A percentile compares a stretch with the other conserved stretches of the same genome.
Evolutionary conservation across 2,888 invertebrate genomes (phyloP).

Genomic region (Operophtera brumata): DNA sequence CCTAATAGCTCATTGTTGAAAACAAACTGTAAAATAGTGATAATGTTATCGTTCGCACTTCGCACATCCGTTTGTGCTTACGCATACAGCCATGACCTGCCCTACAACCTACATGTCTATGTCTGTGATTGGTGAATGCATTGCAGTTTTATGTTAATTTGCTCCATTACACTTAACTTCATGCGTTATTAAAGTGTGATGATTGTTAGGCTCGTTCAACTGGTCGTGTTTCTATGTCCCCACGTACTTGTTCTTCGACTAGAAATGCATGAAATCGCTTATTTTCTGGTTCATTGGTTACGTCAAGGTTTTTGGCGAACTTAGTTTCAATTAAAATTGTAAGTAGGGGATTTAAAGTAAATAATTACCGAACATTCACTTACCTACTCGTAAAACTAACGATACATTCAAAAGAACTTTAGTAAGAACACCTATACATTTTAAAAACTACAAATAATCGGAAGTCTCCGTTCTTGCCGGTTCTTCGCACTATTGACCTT

Average conservation of each 20-base stretch:
- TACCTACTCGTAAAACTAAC: not conserved
- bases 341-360: not conserved
- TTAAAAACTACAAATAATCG: conserved; percentile 36
- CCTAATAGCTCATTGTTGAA: conserved; percentile 34
- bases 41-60: conserved; percentile 69
- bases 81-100: conserved; percentile 77
- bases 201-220: not conserved
- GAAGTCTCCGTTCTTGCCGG: conserved; percentile 46
- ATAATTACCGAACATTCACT: not conserved
- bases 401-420: not conserved
- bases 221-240: not conserved
- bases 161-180: conserved; percentile 30
- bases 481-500: conserved; percentile 62
- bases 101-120: conserved; percentile 71
- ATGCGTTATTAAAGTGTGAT: conserved; percentile 15
- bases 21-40: conserved; percentile 52
- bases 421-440: not conserved
- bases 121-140: conserved; percentile 59
- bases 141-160: conserved; percentile 55
- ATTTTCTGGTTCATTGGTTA: too few relatives aligned
- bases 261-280: too few relatives aligned
- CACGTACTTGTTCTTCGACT: too few relatives aligned
- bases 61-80: conserved; percentile 73
- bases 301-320: too few relatives aligned
- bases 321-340: not conserved